Evolutionary conservation across 2,888 invertebrate species (phyloP), one percentile per base, ranked within the genome.

Genomic region (Polyommatus icarus): DNA sequence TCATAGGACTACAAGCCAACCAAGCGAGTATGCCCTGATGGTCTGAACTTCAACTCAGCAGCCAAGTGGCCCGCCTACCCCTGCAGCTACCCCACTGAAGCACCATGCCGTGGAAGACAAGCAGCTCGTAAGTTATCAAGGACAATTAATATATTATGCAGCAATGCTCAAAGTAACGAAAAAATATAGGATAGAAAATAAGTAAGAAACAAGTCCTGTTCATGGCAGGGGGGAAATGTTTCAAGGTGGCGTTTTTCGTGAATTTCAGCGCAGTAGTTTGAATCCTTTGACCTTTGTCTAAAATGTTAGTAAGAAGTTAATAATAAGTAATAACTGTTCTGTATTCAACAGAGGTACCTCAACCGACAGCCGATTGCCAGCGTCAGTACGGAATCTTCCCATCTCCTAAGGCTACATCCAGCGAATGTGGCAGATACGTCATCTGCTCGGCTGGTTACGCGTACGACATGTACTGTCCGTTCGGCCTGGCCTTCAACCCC

Each of bases 71-170:
- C 95, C 12, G 93, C 94, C 29, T 97, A 96, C 85, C 97, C 97
- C 6, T 98, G 98, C 83, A 96, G 96, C 80, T 98, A 97, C 88
- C 97, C 98, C 20, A 95, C 96, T 80, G 97, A 98, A 79, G 96
- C 97, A 1, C 94, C 96, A 79, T 98, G 98, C 87, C 88, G 89
- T 4, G 96, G 95, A 80, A 94, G 97, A 10, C 46, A 46, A 46
- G 29, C 71, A 95, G 7, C 89, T 36, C 96, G 96, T 96, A 92
- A 94, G 95, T 94, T 8, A 67, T 67, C 67, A 29, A 61, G 20
- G 40, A 40, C 10, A 10, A 24, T 24, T 1, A 40, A 40, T 40
- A 7, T 40, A 8, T 40, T 8, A 40, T 40, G 8, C 1, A 1
- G 10, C 2, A 2, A 40, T 40, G 40, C 10, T 2, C 1, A 40